Percentiles rank a stretch among this genome's conserved stretches.
These are phyloP conservation scores for Spialia ferax DNA, from an alignment of 2,888 invertebrate genomes.

Conservation along the genomic window DNA sequence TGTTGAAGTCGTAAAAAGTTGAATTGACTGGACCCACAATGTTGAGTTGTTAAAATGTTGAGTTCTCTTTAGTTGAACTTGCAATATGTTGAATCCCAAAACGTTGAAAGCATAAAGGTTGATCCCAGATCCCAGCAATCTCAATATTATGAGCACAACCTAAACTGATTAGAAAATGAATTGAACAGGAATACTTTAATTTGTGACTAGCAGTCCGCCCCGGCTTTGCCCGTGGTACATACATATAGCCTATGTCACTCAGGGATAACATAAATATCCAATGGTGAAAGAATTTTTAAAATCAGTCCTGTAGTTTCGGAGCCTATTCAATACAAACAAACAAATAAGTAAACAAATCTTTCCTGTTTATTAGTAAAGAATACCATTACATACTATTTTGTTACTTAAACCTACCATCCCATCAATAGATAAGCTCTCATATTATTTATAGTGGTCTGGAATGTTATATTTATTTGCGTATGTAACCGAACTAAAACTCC, in stretches of 20 bases:
- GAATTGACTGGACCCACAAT: conserved; percentile 4
- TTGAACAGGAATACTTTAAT: conserved; percentile 4
- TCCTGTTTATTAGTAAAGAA: conserved; percentile 4
- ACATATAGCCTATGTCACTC: conserved; percentile 4
- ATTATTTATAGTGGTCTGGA: conserved; percentile 4
- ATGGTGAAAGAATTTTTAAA: conserved; percentile 4
- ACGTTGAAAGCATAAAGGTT: conserved; percentile 4
- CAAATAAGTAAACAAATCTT: conserved; percentile 4
- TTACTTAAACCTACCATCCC: conserved; percentile 4
- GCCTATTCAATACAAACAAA: conserved; percentile 4
- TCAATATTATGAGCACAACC: conserved; percentile 4
- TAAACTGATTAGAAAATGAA: conserved; percentile 4
- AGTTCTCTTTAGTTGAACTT: conserved; percentile 4
- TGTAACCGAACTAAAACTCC: conserved; percentile 4
- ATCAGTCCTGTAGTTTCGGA: conserved; percentile 4
- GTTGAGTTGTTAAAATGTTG: conserved; percentile 1
- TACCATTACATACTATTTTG: conserved; percentile 4
- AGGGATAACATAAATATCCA: conserved; percentile 4
- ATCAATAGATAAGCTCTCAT: conserved; percentile 4
- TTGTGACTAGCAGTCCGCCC: conserved; percentile 4
- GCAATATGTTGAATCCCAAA: conserved; percentile 4
- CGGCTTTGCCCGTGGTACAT: conserved; percentile 4
- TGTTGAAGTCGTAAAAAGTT: conserved; percentile 4
- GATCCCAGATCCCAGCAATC: conserved; percentile 4
- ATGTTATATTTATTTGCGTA: conserved; percentile 4